Evolutionary conservation across 2,113 vertebrate species (phyloP).

Genomic region (Pristiophorus japonicus): DNA sequence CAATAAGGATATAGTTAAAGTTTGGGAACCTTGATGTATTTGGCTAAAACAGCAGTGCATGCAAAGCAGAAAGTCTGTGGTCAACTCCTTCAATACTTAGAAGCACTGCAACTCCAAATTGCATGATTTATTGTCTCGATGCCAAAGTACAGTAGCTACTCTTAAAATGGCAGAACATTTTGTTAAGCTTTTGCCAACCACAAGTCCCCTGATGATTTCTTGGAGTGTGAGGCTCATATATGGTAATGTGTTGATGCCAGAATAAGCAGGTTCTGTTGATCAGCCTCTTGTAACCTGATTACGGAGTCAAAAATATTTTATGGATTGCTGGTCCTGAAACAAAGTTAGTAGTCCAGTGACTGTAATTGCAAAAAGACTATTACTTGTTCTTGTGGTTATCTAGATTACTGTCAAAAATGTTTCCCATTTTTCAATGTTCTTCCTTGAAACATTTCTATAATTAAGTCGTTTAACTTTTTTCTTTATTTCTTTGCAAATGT

Average conservation of each 20-base stretch:
- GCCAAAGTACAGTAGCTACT: conserved; percentile 16
- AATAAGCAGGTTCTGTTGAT: neutral
- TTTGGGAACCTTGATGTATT: conserved; percentile 14
- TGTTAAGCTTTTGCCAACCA: neutral
- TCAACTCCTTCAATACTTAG: neutral
- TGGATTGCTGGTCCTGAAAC: neutral
- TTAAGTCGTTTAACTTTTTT: no score
- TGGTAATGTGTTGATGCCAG: neutral
- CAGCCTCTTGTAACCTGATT: neutral
- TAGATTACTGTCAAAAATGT: no score
- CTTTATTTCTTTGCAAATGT: no score
- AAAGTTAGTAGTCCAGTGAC: neutral
- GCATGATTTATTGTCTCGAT: neutral
- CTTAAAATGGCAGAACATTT: conserved; percentile 13
- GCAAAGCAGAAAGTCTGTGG: neutral
- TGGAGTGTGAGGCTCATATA: neutral
- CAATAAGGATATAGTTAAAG: neutral
- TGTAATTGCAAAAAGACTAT: neutral
- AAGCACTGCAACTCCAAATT: neutral
- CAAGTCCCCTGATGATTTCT: neutral
- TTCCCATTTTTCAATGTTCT: no score
- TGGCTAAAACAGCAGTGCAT: neutral
- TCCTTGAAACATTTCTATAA: no score
- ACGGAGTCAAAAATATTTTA: neutral
- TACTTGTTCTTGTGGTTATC: neutral